Evolutionary conservation across 2,888 invertebrate genomes (phyloP), one percentile per base, ranked within the genome.

Genomic region (Exocentrus adspersus): DNA sequence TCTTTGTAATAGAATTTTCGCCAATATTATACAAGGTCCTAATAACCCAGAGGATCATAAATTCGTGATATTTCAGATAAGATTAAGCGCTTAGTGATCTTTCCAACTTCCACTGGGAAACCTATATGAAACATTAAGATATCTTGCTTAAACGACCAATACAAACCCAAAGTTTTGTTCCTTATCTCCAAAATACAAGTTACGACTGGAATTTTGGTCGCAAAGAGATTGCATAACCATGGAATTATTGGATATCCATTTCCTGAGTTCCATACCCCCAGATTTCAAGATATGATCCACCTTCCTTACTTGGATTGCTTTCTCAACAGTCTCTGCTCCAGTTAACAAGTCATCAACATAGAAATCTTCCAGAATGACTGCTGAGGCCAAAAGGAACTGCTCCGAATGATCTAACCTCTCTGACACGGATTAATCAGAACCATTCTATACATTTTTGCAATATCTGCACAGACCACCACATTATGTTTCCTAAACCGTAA

Each of bases 361-460:
- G n/a, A 42, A 42, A 12, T 12, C 12, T 2, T 42, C 1, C 2
- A 7, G 2, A 42, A 42, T 42, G 12, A 12, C 41, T 12, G 12
- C 14, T 42, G 37, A n/a, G 9, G 6, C 1, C 14, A 2, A 7
- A 14, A 5, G 71, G 16, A 43, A 58, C 74, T 4, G 72, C 67
- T 5, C 70, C 73, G 9, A 62, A 57, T 14, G 68, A 64, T 0
- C 69, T 72, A 1, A 75, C 75, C 32, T 73, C 74, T 0, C 74
- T 74, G 64, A 3, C 59, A 56, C 2, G 61, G 48, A 19, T 62
- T n/a, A 0, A 75, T 41, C 1, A 16, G 2, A 1, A 75, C 64
- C 28, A 71, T 72, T 6, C 69, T 66, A 46, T 69, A 77, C 72
- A 76, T 76, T 62, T 77, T 75, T 19, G n/a, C n/a, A n/a, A n/a